Evolutionary conservation across 2,113 vertebrate species (phyloP).

Genomic region (Dipodomys ordii): DNA sequence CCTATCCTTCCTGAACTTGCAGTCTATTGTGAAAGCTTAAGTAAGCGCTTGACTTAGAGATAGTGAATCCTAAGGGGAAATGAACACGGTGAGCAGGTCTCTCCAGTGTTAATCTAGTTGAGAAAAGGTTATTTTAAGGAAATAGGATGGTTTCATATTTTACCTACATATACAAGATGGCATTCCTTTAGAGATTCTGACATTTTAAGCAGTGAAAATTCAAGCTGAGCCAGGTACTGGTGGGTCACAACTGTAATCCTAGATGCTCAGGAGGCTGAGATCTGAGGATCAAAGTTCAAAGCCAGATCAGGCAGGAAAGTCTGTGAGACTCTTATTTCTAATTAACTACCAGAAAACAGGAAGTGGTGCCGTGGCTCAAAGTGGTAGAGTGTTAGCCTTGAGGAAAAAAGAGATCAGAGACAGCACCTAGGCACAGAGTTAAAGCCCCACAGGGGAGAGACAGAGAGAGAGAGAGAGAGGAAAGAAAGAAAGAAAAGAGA

Average conservation of each 20-base stretch:
- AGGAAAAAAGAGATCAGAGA: too few species aligned
- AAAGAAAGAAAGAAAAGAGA: not conserved
- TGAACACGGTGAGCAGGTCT: not conserved
- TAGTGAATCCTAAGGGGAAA: slow-evolving; percentile 12
- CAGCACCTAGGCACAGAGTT: too few species aligned
- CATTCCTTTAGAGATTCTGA: slow-evolving; percentile 4
- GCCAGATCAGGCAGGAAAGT: too few species aligned
- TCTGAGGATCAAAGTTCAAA: too few species aligned
- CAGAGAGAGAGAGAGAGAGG: too few species aligned
- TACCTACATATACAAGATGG: not conserved
- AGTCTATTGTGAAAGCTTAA: not conserved
- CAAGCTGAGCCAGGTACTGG: not conserved
- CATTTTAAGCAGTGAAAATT: slow-evolving; percentile 27
- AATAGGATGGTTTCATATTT: not conserved
- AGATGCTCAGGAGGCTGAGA: too few species aligned
- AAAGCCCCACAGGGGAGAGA: too few species aligned
- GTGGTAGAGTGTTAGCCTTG: too few species aligned
- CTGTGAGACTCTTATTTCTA: too few species aligned
- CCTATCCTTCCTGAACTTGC: not conserved
- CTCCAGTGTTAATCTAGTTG: not conserved
- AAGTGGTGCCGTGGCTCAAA: too few species aligned
- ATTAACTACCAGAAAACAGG: too few species aligned
- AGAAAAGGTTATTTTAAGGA: not conserved
- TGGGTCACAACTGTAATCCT: too few species aligned
- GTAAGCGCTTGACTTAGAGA: not conserved